Percentiles rank a stretch among this genome's conserved stretches.
phyloP scores from a whole-genome alignment of 2,113 vertebrate genomes.

The Mystacornis crossleyi region DNA sequence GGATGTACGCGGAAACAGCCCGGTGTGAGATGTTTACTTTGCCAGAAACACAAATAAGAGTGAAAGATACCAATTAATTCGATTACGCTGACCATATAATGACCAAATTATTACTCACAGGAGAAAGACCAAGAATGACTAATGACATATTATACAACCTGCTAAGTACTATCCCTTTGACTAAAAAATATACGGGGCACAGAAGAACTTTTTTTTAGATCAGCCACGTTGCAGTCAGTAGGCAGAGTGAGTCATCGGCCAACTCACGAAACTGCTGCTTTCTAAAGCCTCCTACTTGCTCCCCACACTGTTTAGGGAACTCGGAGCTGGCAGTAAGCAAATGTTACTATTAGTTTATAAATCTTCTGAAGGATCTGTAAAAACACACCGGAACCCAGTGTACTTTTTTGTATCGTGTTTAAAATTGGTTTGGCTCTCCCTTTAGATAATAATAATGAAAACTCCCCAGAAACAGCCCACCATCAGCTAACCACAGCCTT shows the following conservation, averaged over 20 bases:
- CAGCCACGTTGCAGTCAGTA: constrained; percentile 79
- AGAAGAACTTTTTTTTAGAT: constrained; percentile 25
- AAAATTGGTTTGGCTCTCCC: neutral
- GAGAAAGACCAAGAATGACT: constrained; percentile 48
- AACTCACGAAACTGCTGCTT: constrained; percentile 62
- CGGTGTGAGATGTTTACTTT: neutral
- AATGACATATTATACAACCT: constrained; percentile 59
- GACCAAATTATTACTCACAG: constrained; percentile 41
- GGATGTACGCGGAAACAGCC: neutral
- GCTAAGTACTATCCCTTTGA: constrained; percentile 58
- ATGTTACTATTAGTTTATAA: constrained; percentile 57
- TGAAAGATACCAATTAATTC: neutral
- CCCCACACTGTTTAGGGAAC: constrained; percentile 55
- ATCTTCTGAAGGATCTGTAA: constrained; percentile 15
- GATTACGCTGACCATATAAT: neutral
- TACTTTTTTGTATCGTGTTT: neutral
- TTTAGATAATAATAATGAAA: neutral
- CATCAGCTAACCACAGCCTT: neutral
- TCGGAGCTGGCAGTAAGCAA: constrained; percentile 50
- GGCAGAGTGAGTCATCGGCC: constrained; percentile 77
- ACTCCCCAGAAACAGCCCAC: neutral
- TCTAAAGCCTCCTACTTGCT: constrained; percentile 67
- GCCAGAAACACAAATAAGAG: neutral
- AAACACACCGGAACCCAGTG: neutral
- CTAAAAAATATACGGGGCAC: constrained; percentile 48